phyloP scores from a whole-genome alignment of 2,888 invertebrate genomes.

The Selenia dentaria region DNA sequence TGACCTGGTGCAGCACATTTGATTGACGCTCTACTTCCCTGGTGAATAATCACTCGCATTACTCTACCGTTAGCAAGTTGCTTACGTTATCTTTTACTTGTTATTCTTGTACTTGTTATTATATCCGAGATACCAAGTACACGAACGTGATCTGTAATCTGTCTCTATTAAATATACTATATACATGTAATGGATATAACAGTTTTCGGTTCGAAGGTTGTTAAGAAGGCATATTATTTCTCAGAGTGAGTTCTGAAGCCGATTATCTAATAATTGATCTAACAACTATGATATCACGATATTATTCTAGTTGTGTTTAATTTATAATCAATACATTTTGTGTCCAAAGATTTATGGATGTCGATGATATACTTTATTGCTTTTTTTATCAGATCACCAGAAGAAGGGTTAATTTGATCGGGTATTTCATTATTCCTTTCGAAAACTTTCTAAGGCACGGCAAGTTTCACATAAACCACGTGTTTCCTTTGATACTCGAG shows the following conservation, averaged over 20 bases:
- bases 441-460: too few relatives aligned
- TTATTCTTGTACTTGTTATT: conserved; percentile 22
- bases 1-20: conserved; percentile 25
- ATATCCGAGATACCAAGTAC: conserved; percentile 9
- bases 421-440: too few relatives aligned
- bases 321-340: too few relatives aligned
- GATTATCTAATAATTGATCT: background rate
- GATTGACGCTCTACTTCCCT: conserved; percentile 45
- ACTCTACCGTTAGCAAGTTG: conserved; percentile 50
- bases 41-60: conserved; percentile 49
- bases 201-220: conserved; percentile 3
- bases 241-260: background rate
- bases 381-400: too few relatives aligned
- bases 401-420: too few relatives aligned
- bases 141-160: conserved; percentile 34
- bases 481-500: too few relatives aligned
- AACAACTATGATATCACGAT: too few relatives aligned
- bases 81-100: conserved; percentile 38
- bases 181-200: too few relatives aligned
- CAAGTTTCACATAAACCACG: too few relatives aligned
- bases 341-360: too few relatives aligned
- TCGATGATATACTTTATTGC: too few relatives aligned
- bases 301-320: too few relatives aligned
- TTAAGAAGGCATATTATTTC: conserved; percentile 1
- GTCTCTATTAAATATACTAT: conserved; percentile 33